Conservation (phyloP, 2,888 invertebrate species). For the Dermolepida albohirtum region DNA sequence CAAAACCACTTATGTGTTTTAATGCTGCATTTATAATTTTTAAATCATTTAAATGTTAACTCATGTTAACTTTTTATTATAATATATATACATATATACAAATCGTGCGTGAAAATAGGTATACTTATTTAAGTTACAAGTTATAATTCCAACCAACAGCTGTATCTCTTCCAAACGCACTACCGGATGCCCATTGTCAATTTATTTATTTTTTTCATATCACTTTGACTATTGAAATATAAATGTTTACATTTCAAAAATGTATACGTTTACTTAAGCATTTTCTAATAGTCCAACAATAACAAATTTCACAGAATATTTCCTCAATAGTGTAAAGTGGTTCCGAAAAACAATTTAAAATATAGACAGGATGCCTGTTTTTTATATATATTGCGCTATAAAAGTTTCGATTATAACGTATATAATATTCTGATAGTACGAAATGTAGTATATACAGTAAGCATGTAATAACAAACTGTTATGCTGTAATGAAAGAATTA, state of each 20-base stretch:
- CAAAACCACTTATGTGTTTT: too few species aligned
- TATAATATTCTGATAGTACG: too few species aligned
- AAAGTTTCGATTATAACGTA: too few species aligned
- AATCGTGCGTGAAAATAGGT: neutral
- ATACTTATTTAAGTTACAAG: neutral
- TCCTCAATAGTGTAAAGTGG: too few species aligned
- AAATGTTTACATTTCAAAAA: slow-evolving; percentile 26
- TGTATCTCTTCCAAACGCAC: slow-evolving; percentile 11
- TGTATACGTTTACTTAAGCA: slow-evolving; percentile 11
- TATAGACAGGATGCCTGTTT: too few species aligned
- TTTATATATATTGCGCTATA: too few species aligned
- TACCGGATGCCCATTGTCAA: slow-evolving; percentile 42
- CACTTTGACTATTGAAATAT: slow-evolving; percentile 22
- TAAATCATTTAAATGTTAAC: slow-evolving; percentile 6
- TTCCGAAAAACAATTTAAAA: too few species aligned
- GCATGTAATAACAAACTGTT: too few species aligned
- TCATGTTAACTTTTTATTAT: neutral
- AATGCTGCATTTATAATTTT: neutral
- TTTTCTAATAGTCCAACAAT: slow-evolving; percentile 16
- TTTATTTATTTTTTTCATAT: slow-evolving; percentile 37
- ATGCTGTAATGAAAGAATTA: too few species aligned
- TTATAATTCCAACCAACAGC: slow-evolving; percentile 23
- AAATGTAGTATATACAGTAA: too few species aligned
- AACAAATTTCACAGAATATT: neutral
- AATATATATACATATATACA: neutral